These are phyloP conservation scores for Caenorhabditis tropicalis DNA, from an alignment of 1,140 invertebrate genomes.

Conservation along the genomic window DNA sequence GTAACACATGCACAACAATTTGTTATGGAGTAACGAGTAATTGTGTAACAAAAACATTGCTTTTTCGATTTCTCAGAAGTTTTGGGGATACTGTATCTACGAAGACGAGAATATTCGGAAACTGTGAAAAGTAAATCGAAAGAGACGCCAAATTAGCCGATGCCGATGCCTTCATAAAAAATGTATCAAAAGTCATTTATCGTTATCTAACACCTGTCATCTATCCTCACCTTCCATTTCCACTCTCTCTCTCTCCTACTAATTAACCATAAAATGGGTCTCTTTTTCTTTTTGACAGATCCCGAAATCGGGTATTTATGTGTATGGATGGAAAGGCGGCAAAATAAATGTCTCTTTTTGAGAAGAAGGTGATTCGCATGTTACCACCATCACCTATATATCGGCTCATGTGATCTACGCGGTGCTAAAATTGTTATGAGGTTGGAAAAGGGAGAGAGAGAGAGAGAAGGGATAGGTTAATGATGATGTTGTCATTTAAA, in stretches of 20 bases:
- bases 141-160: too few species aligned
- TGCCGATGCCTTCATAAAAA: too few species aligned
- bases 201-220: slow-evolving; percentile 29
- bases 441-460: not conserved
- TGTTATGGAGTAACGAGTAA: not conserved
- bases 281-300: slow-evolving; percentile 33
- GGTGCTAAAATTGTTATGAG: slow-evolving; percentile 26
- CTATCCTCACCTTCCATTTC: not conserved
- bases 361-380: not conserved
- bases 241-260: not conserved
- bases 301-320: slow-evolving; percentile 33
- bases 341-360: slow-evolving; percentile 1
- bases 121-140: too few species aligned
- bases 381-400: not conserved
- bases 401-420: slow-evolving; percentile 12
- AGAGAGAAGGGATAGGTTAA: not conserved
- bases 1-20: not conserved
- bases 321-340: not conserved
- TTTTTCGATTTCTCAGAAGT: too few species aligned
- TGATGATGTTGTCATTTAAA: not conserved
- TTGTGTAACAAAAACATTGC: not conserved
- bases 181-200: not conserved
- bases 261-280: slow-evolving; percentile 18
- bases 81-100: too few species aligned
- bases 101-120: too few species aligned